Conservation (phyloP, 2,797 vertebrate genomes). For the Erethizon dorsatum region DNA sequence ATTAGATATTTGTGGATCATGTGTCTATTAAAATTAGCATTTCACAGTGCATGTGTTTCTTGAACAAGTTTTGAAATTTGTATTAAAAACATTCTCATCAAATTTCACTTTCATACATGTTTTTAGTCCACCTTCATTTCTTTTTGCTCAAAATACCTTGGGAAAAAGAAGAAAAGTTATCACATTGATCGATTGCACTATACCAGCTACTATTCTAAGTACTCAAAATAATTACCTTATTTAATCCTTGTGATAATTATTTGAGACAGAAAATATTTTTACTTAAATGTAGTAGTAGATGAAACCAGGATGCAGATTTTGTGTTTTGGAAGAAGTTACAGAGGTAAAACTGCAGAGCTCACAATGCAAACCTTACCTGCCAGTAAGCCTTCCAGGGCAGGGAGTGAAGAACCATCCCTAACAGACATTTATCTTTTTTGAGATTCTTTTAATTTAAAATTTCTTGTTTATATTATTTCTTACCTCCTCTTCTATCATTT, state of each 20-base stretch:
- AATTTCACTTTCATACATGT: neutral
- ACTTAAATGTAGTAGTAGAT: conserved; percentile 10
- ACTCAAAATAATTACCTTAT: conserved; percentile 36
- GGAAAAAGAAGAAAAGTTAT: neutral
- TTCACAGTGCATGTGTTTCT: neutral
- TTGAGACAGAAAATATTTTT: conserved; percentile 34
- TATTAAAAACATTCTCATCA: neutral
- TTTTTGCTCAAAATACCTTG: neutral
- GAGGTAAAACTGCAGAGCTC: neutral
- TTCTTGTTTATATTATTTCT: neutral
- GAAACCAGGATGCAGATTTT: neutral
- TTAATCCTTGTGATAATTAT: neutral
- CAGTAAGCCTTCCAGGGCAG: neutral
- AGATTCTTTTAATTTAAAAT: neutral
- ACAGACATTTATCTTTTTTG: neutral
- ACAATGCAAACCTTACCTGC: neutral
- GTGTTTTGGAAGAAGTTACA: neutral
- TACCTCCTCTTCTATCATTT: neutral
- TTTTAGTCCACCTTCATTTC: neutral
- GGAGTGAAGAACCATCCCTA: neutral
- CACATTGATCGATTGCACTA: neutral
- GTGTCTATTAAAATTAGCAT: conserved; percentile 7
- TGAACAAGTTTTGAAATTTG: neutral
- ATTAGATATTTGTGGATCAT: neutral
- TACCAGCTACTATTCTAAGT: neutral